Percentiles rank a stretch among this genome's conserved stretches.
Conservation (phyloP, 1,140 invertebrate species). For the Apocrypta bakeri region DNA sequence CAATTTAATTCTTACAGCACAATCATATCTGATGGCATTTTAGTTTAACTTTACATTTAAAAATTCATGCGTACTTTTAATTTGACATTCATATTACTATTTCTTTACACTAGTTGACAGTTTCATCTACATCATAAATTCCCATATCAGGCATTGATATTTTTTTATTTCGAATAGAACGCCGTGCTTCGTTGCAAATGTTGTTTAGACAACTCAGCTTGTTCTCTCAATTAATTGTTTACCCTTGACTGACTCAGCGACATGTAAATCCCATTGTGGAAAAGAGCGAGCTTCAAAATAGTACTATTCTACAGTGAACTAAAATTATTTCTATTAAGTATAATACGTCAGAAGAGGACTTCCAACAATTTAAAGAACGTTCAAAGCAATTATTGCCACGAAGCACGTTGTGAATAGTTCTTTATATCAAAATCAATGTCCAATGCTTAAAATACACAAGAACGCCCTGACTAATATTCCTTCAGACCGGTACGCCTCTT, state of each 20-base stretch:
- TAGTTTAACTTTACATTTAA: constrained; percentile 32
- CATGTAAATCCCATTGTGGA: too few species aligned
- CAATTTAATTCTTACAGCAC: constrained; percentile 72
- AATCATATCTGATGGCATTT: constrained; percentile 68
- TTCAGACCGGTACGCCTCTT: constrained; percentile 17
- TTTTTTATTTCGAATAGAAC: not conserved
- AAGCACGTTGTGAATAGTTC: not conserved
- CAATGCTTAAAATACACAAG: not conserved
- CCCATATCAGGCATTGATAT: constrained; percentile 23
- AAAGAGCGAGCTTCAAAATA: too few species aligned
- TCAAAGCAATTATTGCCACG: not conserved
- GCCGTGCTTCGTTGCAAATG: not conserved
- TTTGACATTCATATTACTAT: constrained; percentile 62
- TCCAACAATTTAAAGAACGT: not conserved
- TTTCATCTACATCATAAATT: constrained; percentile 11
- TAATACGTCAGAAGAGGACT: too few species aligned
- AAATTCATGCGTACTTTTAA: constrained; percentile 59
- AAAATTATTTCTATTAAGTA: too few species aligned
- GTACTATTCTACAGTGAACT: too few species aligned
- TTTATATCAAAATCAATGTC: not conserved
- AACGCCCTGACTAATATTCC: constrained; percentile 17
- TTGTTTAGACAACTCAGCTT: too few species aligned
- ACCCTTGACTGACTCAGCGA: too few species aligned
- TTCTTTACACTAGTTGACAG: constrained; percentile 66
- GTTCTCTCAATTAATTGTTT: not conserved